A percentile compares a stretch with the other conserved stretches of the same genome.
phyloP scores from a whole-genome alignment of 2,113 vertebrate species.

The Strix aluco region DNA sequence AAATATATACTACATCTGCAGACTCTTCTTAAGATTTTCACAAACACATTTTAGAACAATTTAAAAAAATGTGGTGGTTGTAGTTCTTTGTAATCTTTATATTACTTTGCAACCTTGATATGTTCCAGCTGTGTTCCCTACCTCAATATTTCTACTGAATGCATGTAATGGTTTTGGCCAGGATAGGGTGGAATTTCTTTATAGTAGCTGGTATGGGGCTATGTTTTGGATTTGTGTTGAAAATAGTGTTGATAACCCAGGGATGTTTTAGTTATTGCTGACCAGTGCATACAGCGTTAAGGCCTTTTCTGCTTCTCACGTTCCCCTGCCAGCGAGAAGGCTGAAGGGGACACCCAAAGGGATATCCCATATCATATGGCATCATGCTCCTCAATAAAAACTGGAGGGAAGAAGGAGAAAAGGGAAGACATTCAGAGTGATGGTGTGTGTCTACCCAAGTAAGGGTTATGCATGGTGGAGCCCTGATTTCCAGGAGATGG shows the following conservation, averaged over 20 bases:
- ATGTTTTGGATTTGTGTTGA: neutral
- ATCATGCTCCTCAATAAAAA: neutral
- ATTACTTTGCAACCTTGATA: neutral
- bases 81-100: neutral
- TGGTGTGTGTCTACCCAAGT: neutral
- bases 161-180: neutral
- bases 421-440: fast-evolving
- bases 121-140: too few species aligned
- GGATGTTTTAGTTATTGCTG: neutral
- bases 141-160: neutral
- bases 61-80: neutral
- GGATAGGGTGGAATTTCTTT: neutral
- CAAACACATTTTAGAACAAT: neutral
- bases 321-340: fast-evolving
- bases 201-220: fast-evolving
- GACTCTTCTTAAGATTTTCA: neutral
- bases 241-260: neutral
- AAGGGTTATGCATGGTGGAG: fast-evolving
- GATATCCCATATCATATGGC: neutral
- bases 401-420: neutral
- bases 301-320: neutral
- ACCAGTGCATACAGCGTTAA: neutral
- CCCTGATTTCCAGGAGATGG: neutral
- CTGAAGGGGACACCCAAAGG: neutral
- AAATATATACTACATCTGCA: neutral